These are phyloP conservation scores for Eciton burchellii DNA, from an alignment of 1,140 invertebrate genomes.

Conservation along the genomic window DNA sequence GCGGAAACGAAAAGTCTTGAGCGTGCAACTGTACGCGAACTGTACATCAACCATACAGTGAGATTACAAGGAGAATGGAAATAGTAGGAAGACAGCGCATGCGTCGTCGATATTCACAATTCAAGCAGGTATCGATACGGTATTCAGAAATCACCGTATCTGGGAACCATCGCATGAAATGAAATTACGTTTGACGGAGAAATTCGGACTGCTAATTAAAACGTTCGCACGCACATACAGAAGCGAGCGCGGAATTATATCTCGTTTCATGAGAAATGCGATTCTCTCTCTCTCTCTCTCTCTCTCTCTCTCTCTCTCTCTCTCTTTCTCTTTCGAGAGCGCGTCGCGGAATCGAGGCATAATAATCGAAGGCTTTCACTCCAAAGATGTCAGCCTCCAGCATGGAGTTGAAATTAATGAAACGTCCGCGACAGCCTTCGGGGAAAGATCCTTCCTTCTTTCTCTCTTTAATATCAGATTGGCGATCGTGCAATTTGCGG, in stretches of 20 bases:
- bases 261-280: constrained; percentile 55
- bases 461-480: constrained; percentile 41
- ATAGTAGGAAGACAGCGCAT: neutral
- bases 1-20: too few relatives aligned
- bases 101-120: neutral
- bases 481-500: neutral
- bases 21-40: too few relatives aligned
- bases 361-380: constrained; percentile 68
- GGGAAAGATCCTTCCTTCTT: constrained; percentile 18
- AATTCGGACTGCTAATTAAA: constrained; percentile 42
- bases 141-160: too few relatives aligned
- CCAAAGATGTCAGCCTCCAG: constrained; percentile 45
- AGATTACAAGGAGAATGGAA: neutral
- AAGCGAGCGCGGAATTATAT: constrained; percentile 68
- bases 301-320: too few relatives aligned
- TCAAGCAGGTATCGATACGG: too few relatives aligned
- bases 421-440: constrained; percentile 25
- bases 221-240: constrained; percentile 32
- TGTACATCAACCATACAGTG: too few relatives aligned
- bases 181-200: neutral
- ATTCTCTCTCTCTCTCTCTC: too few relatives aligned
- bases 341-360: constrained; percentile 51
- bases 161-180: neutral
- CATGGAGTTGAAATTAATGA: constrained; percentile 61
- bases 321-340: constrained; percentile 54